Evolutionary conservation across 2,113 vertebrate genomes (phyloP).

Genomic region (Romanogobio albipinnatus): DNA sequence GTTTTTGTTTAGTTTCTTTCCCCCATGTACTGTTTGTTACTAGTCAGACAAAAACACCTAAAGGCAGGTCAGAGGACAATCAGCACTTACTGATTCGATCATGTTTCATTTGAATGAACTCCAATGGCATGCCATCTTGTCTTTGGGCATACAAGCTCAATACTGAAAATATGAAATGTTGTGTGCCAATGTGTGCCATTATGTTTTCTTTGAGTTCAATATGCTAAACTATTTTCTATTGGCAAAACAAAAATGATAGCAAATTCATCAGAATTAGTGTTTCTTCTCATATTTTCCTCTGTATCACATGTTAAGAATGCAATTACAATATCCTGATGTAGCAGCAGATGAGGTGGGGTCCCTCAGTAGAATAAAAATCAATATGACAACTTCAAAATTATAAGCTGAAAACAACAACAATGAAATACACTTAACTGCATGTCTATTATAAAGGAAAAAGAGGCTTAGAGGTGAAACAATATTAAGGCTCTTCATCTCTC

Average conservation of each 20-base stretch:
- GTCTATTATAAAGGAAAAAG: background rate
- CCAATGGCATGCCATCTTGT: conserved; percentile 18
- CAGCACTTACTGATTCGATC: background rate
- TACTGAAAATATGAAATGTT: conserved; percentile 12
- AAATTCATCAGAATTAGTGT: conserved; percentile 25
- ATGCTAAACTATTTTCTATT: conserved; percentile 17
- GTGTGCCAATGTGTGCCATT: background rate
- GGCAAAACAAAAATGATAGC: conserved; percentile 14
- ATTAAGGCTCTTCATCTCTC: no score
- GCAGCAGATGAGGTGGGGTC: conserved; percentile 13
- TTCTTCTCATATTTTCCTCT: conserved; percentile 21
- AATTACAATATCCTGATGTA: conserved; percentile 36
- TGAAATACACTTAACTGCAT: background rate
- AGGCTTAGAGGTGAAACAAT: background rate
- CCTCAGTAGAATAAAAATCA: conserved; percentile 24
- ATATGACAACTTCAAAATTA: conserved; percentile 20
- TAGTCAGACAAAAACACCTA: background rate
- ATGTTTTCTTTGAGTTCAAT: conserved; percentile 23
- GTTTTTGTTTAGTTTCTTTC: background rate
- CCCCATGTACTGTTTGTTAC: no score
- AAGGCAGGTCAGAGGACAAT: background rate
- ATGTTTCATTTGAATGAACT: conserved; percentile 23
- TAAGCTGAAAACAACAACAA: conserved; percentile 11
- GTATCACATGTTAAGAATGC: conserved; percentile 5
- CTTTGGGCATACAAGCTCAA: background rate